phyloP scores from a whole-genome alignment of 1,140 invertebrate genomes.

The Drosophila simulans region DNA sequence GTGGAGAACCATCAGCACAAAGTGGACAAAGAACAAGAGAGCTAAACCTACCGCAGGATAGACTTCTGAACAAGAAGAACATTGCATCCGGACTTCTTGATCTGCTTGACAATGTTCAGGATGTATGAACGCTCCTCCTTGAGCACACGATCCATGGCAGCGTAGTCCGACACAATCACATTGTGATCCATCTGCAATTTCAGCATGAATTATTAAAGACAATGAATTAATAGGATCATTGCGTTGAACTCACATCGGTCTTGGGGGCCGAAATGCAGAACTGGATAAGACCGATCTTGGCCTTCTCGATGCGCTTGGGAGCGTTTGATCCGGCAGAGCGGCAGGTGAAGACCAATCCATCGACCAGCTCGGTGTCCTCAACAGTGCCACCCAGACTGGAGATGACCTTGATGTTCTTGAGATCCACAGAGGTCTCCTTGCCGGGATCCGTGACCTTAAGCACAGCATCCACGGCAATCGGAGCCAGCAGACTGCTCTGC shows the following conservation, averaged over 20 bases:
- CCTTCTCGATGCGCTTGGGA: constrained; percentile 97
- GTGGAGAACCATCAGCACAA: neutral
- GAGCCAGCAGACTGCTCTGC: constrained; percentile 96
- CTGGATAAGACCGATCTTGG: constrained; percentile 99
- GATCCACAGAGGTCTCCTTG: constrained; percentile 87
- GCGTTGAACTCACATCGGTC: constrained; percentile 92
- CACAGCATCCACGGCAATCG: constrained; percentile 98
- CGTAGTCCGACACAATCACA: constrained; percentile 98
- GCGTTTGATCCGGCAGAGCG: constrained; percentile 95
- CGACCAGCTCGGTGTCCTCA: constrained; percentile 98
- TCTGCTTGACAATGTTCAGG: constrained; percentile 99
- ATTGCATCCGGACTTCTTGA: constrained; percentile 99
- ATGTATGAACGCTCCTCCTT: constrained; percentile 99
- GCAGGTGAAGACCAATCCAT: constrained; percentile 97
- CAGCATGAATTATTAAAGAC: neutral
- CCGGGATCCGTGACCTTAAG: constrained; percentile 91
- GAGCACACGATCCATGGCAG: constrained; percentile 99
- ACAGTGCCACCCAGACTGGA: constrained; percentile 98
- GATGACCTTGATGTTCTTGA: constrained; percentile 97
- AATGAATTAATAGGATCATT: neutral
- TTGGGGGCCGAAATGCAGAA: constrained; percentile 99
- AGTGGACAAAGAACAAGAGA: neutral
- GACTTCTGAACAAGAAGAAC: constrained; percentile 99
- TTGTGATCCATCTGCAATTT: constrained; percentile 96
- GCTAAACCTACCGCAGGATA: constrained; percentile 89